Percentiles rank a stretch among this genome's conserved stretches.
Evolutionary conservation across 2,797 vertebrate genomes (phyloP).

Genomic region (Glossophaga mutica): DNA sequence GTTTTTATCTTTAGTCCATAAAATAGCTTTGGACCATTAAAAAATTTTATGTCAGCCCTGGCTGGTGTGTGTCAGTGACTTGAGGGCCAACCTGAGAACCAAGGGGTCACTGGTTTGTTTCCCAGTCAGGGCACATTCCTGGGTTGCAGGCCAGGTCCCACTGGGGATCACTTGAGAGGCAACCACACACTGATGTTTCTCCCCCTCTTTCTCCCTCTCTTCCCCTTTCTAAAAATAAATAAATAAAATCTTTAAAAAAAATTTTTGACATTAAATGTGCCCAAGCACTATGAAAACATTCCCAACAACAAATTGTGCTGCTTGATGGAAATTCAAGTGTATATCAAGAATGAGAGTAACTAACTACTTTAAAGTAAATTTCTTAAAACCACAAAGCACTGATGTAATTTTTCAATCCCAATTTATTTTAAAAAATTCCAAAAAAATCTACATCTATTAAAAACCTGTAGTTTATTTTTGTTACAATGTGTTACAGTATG

Average conservation of each 20-base stretch:
- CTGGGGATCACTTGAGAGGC: too few relatives aligned
- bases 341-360: neutral
- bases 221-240: too few relatives aligned
- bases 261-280: neutral
- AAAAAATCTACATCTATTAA: neutral
- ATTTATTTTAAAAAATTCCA: neutral
- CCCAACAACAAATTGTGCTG: neutral
- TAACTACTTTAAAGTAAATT: slow-evolving; percentile 26
- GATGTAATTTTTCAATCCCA: neutral
- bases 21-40: slow-evolving; percentile 10
- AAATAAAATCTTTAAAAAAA: neutral
- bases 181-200: too few relatives aligned
- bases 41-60: neutral
- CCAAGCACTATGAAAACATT: slow-evolving; percentile 11
- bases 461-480: neutral
- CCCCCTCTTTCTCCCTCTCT: too few relatives aligned
- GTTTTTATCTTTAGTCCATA: neutral
- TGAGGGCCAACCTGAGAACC: neutral
- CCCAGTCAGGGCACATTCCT: neutral
- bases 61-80: neutral
- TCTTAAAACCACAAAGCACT: neutral
- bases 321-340: slow-evolving; percentile 3
- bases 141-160: too few relatives aligned
- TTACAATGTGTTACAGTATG: neutral
- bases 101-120: neutral